A percentile compares a stretch with the other conserved stretches of the same genome.
Conservation (phyloP, 1,140 invertebrate species). For the Cydia strobilella region DNA sequence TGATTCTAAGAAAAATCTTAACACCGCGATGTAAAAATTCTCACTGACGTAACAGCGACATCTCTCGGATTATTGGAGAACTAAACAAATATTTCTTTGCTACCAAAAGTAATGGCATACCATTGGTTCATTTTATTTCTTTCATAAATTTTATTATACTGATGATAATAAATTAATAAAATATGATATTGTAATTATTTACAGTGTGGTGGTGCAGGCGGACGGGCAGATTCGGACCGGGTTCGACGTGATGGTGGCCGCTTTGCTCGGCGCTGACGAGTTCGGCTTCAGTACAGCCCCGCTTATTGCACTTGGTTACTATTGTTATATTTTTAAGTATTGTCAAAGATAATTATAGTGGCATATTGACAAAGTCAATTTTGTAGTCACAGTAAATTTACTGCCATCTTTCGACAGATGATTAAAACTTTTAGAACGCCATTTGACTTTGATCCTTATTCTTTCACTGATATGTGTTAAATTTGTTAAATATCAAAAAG, state of each 20-base stretch:
- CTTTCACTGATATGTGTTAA: no score
- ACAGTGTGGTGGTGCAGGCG: slow-evolving; percentile 95
- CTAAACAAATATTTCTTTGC: neutral
- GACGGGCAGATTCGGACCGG: slow-evolving; percentile 97
- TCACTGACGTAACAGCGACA: neutral
- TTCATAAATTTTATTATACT: no score
- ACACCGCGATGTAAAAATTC: neutral
- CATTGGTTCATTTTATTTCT: neutral
- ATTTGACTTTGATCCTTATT: no score
- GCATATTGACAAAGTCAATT: no score
- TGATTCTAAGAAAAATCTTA: slow-evolving; percentile 16
- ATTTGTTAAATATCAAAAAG: no score
- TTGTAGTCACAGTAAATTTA: no score
- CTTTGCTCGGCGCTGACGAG: slow-evolving; percentile 97
- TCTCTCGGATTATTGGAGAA: neutral
- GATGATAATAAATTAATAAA: slow-evolving; percentile 21
- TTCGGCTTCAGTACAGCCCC: slow-evolving; percentile 99
- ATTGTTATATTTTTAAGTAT: neutral
- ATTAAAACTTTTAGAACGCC: no score
- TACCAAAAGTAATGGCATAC: no score
- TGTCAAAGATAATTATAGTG: no score
- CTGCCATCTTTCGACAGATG: no score
- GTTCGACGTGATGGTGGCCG: slow-evolving; percentile 98
- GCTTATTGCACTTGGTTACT: slow-evolving; percentile 92
- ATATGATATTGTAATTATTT: slow-evolving; percentile 28